Base-by-base conservation (phyloP, 2,888 invertebrate species). In the Heliconius erato region DNA sequence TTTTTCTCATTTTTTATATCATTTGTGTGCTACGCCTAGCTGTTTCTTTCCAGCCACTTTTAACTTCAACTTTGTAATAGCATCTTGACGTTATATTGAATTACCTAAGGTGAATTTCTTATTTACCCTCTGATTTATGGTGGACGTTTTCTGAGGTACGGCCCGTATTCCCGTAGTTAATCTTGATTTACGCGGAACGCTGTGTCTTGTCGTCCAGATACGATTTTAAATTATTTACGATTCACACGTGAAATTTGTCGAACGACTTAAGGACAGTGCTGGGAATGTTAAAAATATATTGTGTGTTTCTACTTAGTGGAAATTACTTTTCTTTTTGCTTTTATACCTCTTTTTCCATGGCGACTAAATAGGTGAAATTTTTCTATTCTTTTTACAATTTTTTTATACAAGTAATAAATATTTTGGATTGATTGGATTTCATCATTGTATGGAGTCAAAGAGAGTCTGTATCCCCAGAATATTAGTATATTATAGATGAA, bases 121-220 rank as follows among this genome's bases (percentile, higher is more conserved):
- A 89, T 90, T 92, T 92, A 92, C 91, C 89, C 89, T 88, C 91
- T 94, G 94, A 95, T 95, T 94, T 95, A 94, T 92, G 72, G 89
- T 84, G 86, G 94, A 94, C 93, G 91, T 86, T 88, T 92, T 93
- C 92, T 94, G 93, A 94, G 91, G 92, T 91, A 94, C 90, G 90
- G 91, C 91, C 91, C 91, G 91, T 93, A 91, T 93, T 92, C 85
- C 89, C 80, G 90, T 89, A 92, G 91, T 95, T 92, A 92, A 94
- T 95, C 95, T 94, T 95, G 94, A 95, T 94, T 95, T 93, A 94
- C 90, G 90, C 87, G 92, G 65, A 63, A 91, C 93, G 91, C 90
- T 90, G 90, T 90, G 89, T 90, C 89, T 91, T 92, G 93, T 91
- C 91, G 87, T 86, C 86, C 87, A 91, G 90, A 90, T 89, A 91